Evolutionary conservation across 2,888 invertebrate genomes (phyloP).

Genomic region (Caradrina clavipalpis): DNA sequence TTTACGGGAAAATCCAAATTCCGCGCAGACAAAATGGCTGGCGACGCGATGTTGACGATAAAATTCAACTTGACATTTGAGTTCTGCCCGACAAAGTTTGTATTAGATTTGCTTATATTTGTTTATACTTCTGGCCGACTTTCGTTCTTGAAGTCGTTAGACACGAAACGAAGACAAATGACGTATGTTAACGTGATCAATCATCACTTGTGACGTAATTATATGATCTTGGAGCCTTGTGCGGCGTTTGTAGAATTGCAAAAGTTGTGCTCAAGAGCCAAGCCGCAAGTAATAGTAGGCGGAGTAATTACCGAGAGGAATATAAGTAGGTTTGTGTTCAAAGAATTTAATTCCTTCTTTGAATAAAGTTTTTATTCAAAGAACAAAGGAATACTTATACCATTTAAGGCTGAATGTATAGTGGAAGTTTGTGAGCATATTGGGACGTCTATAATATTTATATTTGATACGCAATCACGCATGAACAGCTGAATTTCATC

Average conservation of each 20-base stretch:
- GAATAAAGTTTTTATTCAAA: not conserved
- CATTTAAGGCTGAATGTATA: too few relatives aligned
- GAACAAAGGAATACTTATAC: not conserved
- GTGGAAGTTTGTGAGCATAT: too few relatives aligned
- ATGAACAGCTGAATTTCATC: too few relatives aligned
- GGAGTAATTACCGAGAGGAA: slow-evolving; percentile 20
- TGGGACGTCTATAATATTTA: too few relatives aligned
- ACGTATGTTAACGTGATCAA: slow-evolving; percentile 51
- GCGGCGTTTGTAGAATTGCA: slow-evolving; percentile 38
- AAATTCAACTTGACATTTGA: slow-evolving; percentile 3
- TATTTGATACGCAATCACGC: too few relatives aligned
- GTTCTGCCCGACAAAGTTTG: not conserved
- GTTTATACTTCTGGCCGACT: slow-evolving; percentile 38
- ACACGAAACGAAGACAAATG: slow-evolving; percentile 52
- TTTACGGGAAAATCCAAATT: not conserved
- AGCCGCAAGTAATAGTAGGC: not conserved
- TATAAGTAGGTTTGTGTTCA: not conserved
- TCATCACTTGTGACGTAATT: slow-evolving; percentile 57
- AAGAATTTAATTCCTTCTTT: not conserved
- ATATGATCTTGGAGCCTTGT: slow-evolving; percentile 31
- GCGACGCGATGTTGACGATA: not conserved
- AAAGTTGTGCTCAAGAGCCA: slow-evolving; percentile 35
- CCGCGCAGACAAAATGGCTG: not conserved
- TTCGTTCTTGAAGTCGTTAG: slow-evolving; percentile 51
- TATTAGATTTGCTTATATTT: slow-evolving; percentile 14